Evolutionary conservation across 2,797 vertebrate genomes (phyloP).

Genomic region (Coilia nasus): DNA sequence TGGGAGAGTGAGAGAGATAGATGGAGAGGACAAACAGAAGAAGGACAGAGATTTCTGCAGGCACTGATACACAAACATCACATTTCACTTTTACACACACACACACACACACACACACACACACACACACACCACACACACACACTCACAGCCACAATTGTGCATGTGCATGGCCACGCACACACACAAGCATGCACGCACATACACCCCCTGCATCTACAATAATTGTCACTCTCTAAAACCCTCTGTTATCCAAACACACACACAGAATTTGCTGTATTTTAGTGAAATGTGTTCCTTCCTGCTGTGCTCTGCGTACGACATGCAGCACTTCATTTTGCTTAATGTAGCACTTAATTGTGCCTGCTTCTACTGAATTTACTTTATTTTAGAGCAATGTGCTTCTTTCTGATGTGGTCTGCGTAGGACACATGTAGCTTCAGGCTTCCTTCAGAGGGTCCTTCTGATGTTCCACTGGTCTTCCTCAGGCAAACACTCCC

Average conservation of each 20-base stretch:
- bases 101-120: conserved; percentile 6
- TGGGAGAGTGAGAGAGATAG: conserved; percentile 40
- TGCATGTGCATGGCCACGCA: too few relatives aligned
- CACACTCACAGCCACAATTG: background rate
- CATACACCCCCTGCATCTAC: too few relatives aligned
- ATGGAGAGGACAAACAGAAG: conserved; percentile 30
- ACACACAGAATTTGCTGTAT: background rate
- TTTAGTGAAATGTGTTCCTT: background rate
- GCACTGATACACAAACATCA: conserved; percentile 28
- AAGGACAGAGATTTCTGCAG: conserved; percentile 37
- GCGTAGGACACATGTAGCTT: background rate
- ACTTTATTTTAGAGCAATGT: background rate
- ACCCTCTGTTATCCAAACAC: background rate
- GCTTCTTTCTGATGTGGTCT: background rate
- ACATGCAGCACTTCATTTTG: too few relatives aligned
- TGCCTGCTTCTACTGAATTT: background rate
- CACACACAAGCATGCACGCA: background rate
- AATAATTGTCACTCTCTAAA: background rate
- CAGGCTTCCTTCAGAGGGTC: background rate
- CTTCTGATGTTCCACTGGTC: background rate
- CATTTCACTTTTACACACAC: conserved; percentile 13
- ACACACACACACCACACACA: background rate
- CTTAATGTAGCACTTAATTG: too few relatives aligned
- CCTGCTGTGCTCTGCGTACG: background rate
- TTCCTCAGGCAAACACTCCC: background rate